A percentile compares a stretch with the other conserved stretches of the same genome.
phyloP scores from a whole-genome alignment of 2,797 vertebrate genomes.

The Champsocephalus esox region DNA sequence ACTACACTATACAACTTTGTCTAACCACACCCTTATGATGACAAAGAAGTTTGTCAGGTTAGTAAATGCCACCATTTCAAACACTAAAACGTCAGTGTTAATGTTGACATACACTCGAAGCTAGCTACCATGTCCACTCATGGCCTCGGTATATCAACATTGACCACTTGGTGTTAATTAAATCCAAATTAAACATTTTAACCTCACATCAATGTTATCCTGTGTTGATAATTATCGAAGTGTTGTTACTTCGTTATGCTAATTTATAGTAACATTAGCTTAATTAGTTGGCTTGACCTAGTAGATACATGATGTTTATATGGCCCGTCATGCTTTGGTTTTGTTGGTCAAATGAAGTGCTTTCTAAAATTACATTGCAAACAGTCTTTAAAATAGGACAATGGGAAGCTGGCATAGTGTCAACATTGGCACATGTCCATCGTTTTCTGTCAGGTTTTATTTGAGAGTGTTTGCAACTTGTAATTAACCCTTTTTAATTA shows the following conservation, averaged over 20 bases:
- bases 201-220: not conserved
- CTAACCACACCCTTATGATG: not conserved
- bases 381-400: not conserved
- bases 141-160: not conserved
- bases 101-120: not conserved
- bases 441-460: slow-evolving; percentile 24
- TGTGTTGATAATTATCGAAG: not conserved
- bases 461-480: slow-evolving; percentile 35
- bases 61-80: not conserved
- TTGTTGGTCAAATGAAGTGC: not conserved
- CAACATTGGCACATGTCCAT: slow-evolving; percentile 9
- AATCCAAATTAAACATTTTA: not conserved
- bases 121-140: not conserved
- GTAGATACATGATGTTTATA: not conserved
- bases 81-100: not conserved
- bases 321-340: not conserved
- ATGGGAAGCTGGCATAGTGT: not conserved
- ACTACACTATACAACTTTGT: not conserved
- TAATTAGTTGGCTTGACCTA: not conserved
- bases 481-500: slow-evolving; percentile 55
- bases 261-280: not conserved
- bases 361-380: not conserved
- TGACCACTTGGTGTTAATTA: not conserved
- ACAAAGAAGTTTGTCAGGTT: not conserved
- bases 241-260: not conserved